Conservation (phyloP, 2,888 invertebrate genomes). For the Eilema griseolum region DNA sequence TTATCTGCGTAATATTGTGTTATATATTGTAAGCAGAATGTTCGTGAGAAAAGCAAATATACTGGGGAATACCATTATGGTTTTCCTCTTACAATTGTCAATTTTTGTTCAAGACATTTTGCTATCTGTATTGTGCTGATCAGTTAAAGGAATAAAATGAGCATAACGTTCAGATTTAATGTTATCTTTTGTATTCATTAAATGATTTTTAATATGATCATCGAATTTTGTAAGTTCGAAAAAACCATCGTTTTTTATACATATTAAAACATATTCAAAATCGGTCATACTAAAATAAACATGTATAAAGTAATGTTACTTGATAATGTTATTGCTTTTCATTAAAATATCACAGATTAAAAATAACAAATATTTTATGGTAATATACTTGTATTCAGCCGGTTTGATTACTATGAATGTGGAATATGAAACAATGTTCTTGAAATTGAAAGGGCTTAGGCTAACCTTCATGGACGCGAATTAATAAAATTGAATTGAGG, state of each 20-base stretch:
- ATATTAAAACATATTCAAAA: no score
- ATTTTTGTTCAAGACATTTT: not conserved
- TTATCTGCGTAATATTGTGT: not conserved
- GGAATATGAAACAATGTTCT: slow-evolving; percentile 12
- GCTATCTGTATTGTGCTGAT: no score
- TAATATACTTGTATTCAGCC: slow-evolving; percentile 26
- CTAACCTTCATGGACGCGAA: slow-evolving; percentile 38
- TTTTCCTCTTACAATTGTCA: slow-evolving; percentile 8
- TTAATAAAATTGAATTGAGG: slow-evolving; percentile 48
- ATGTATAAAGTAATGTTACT: no score
- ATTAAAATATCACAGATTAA: slow-evolving; percentile 15
- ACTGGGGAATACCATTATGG: not conserved
- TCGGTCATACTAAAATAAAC: no score
- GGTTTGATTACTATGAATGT: not conserved
- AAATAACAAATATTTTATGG: slow-evolving; percentile 33
- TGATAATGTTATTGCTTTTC: not conserved
- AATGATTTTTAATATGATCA: no score
- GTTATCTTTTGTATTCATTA: no score
- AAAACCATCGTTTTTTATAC: no score
- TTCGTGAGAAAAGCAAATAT: slow-evolving; percentile 3
- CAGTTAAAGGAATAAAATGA: no score
- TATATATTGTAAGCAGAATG: not conserved
- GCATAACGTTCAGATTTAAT: no score
- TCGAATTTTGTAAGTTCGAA: no score
- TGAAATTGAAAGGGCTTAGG: slow-evolving; percentile 34